Evolutionary conservation across 1,140 invertebrate species (phyloP), one percentile per base, ranked within the genome.

Genomic region (Adoxophyes honmai): DNA sequence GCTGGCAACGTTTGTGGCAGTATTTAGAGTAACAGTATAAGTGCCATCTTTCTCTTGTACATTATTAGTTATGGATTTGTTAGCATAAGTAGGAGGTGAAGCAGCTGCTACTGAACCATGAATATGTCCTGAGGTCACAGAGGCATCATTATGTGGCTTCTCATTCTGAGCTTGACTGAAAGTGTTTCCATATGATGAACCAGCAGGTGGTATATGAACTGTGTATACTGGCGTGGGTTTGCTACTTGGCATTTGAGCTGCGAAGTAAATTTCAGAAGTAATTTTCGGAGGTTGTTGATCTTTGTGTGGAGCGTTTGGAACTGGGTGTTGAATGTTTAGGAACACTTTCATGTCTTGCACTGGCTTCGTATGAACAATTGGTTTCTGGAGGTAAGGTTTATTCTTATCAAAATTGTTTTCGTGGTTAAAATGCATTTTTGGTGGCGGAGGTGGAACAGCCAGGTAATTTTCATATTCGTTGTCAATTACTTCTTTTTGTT

Each of bases 251-350:
- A 79, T 64, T 64, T 88, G 84, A 14, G 89, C 78, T 35, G 89
- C 89, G 63, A 84, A 90, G 66, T 90, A 90, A 53, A 90, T 79
- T 74, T 90, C 89, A 14, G 88, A 89, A 11, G 89, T 90, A 34
- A 90, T 80, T 75, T 89, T 89, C 7, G 83, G 84, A 33, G 79
- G 86, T 10, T 64, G 14, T 59, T 79, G 73, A 57, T 80, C 67
- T 59, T 72, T 67, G 51, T 63, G 63, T 16, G 60, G 37, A 44
- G 34, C 55, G 60, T 71, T 74, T n/a, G 84, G 71, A 53, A 86
- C 64, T 15, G 82, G 82, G 63, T 86, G 82, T 64, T 84, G 85
- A 59, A 87, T 75, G 48, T 86, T 81, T 10, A 81, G 68, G 63
- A 81, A 83, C 36, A 83, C 70, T 68, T 86, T 88, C 72, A 80